Evolutionary conservation across 2,113 vertebrate genomes (phyloP).

Genomic region (Panurus biarmicus): DNA sequence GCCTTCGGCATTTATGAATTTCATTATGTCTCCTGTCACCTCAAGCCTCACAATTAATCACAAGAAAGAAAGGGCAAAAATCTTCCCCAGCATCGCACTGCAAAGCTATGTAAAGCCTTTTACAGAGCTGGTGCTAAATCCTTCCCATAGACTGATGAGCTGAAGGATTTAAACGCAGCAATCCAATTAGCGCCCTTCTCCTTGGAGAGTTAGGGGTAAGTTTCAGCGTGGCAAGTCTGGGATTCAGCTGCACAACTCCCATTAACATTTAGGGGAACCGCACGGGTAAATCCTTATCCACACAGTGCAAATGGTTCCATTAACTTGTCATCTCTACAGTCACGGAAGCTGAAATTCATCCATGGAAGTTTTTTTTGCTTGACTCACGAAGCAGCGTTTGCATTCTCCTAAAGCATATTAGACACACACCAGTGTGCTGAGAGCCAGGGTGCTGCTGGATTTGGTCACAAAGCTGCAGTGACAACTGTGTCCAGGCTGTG

Average conservation of each 20-base stretch:
- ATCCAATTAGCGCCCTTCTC: slow-evolving; percentile 51
- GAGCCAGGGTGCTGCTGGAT: background rate
- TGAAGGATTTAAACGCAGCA: slow-evolving; percentile 44
- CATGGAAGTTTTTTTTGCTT: background rate
- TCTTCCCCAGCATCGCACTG: background rate
- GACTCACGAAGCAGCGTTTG: background rate
- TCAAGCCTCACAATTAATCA: slow-evolving; percentile 62
- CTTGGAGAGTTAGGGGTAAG: slow-evolving; percentile 23
- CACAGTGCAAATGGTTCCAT: background rate
- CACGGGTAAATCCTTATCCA: background rate
- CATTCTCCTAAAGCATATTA: background rate
- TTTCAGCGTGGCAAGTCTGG: background rate
- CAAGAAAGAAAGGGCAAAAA: slow-evolving; percentile 15
- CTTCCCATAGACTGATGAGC: slow-evolving; percentile 12
- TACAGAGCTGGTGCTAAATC: slow-evolving; percentile 52
- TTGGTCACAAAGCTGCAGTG: background rate
- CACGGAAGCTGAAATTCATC: background rate
- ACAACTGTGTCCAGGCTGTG: background rate
- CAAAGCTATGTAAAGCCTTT: slow-evolving; percentile 39
- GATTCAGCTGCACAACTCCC: background rate
- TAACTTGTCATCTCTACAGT: background rate
- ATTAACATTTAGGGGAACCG: background rate
- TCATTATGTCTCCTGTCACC: slow-evolving; percentile 61
- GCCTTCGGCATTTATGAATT: slow-evolving; percentile 65
- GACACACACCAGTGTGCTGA: background rate